Conservation (phyloP, 2,797 vertebrate species). For the Lacerta viridis region DNA sequence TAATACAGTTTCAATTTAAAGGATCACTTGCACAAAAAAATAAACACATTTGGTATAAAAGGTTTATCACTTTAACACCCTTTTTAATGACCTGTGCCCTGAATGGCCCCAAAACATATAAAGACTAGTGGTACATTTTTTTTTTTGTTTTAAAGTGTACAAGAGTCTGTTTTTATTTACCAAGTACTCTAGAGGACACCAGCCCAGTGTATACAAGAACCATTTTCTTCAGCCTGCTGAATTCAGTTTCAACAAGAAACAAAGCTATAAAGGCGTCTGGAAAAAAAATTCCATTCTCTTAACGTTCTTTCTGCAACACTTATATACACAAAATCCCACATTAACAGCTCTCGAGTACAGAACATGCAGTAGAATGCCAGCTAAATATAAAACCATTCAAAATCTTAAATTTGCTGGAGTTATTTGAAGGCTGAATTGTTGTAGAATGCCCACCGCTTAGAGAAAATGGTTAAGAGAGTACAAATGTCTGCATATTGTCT, state of each 20-base stretch:
- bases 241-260: conserved; percentile 85
- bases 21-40: conserved; percentile 88
- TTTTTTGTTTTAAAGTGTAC: conserved; percentile 75
- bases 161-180: conserved; percentile 82
- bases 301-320: conserved; percentile 79
- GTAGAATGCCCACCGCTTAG: conserved; percentile 82
- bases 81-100: conserved; percentile 81
- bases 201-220: conserved; percentile 84
- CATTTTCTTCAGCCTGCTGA: conserved; percentile 87
- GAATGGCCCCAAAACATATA: conserved; percentile 86
- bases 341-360: conserved; percentile 84
- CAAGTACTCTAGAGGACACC: conserved; percentile 83
- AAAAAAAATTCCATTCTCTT: conserved; percentile 80
- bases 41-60: conserved; percentile 89
- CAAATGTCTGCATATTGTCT: conserved; percentile 81
- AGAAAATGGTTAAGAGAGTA: conserved; percentile 83
- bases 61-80: conserved; percentile 89
- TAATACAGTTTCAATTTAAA: conserved; percentile 87
- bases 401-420: conserved; percentile 77
- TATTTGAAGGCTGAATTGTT: conserved; percentile 79
- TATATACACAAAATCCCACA: conserved; percentile 83
- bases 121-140: conserved; percentile 84
- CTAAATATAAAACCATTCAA: conserved; percentile 84
- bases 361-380: conserved; percentile 85
- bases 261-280: conserved; percentile 85